Conservation (phyloP, 2,888 invertebrate species). For the Melipona bicolor region DNA sequence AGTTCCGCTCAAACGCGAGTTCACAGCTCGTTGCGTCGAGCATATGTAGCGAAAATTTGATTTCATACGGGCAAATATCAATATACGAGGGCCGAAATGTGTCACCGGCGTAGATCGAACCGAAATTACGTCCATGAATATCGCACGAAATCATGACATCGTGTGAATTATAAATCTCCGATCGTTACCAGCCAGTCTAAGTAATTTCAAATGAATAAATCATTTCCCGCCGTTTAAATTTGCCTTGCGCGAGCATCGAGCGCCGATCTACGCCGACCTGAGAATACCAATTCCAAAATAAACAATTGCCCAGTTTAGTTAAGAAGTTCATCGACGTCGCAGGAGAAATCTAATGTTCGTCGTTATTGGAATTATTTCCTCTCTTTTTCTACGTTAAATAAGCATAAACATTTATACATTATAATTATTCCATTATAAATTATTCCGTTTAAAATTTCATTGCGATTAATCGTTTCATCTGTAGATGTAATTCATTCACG, state of each 20-base stretch:
- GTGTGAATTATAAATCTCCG: not conserved
- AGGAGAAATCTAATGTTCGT: not conserved
- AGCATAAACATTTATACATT: no score
- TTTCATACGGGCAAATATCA: conserved; percentile 23
- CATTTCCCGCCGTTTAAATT: not conserved
- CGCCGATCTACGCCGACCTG: not conserved
- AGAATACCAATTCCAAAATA: not conserved
- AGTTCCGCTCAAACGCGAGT: conserved; percentile 21
- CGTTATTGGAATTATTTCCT: no score
- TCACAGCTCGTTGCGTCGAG: conserved; percentile 25
- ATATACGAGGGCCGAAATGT: conserved; percentile 20
- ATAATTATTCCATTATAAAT: no score
- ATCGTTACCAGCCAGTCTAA: not conserved
- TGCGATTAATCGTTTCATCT: no score
- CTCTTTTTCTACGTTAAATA: no score
- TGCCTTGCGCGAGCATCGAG: no score
- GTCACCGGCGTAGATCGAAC: not conserved
- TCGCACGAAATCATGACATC: not conserved
- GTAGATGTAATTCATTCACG: no score
- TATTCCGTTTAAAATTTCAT: no score
- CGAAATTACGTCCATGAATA: conserved; percentile 13
- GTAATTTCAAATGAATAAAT: not conserved
- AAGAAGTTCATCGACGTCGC: not conserved
- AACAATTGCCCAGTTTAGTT: not conserved
- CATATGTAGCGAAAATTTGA: conserved; percentile 39